Conservation (phyloP, 2,888 invertebrate genomes). For the Hipparchia semele region DNA sequence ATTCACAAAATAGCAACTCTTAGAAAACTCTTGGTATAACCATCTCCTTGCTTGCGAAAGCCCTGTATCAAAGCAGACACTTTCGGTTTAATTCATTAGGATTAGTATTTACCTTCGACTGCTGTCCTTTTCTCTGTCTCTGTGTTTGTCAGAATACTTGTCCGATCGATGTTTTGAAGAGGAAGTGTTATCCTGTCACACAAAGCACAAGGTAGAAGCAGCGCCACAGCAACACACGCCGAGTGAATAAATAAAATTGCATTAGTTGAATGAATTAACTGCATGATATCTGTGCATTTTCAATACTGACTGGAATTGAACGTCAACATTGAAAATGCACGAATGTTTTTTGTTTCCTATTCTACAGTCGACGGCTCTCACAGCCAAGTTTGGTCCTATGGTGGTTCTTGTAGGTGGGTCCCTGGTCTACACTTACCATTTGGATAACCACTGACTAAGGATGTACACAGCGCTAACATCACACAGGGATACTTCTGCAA, state of each 20-base stretch:
- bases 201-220: constrained; percentile 85
- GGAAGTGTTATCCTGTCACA: constrained; percentile 83
- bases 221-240: constrained; percentile 84
- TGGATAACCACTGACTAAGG: constrained; percentile 84
- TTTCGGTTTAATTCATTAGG: background rate
- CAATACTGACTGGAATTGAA: constrained; percentile 52
- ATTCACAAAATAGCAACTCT: no score
- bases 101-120: constrained; percentile 60
- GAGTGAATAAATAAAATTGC: constrained; percentile 81
- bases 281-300: constrained; percentile 62
- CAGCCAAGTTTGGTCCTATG: constrained; percentile 56
- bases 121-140: constrained; percentile 71
- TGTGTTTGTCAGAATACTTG: constrained; percentile 82
- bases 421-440: constrained; percentile 87
- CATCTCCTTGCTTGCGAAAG: no score
- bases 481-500: constrained; percentile 90
- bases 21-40: no score
- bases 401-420: constrained; percentile 64
- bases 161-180: constrained; percentile 82
- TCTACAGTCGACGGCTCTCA: constrained; percentile 59
- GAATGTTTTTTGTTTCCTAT: constrained; percentile 65
- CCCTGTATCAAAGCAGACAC: background rate
- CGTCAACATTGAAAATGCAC: constrained; percentile 64
- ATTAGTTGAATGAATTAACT: constrained; percentile 75
- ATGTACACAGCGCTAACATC: constrained; percentile 86